Evolutionary conservation across 92 coral and sea anemone genomes (phyloP).

Genomic region (Parazoanthus darwini): DNA sequence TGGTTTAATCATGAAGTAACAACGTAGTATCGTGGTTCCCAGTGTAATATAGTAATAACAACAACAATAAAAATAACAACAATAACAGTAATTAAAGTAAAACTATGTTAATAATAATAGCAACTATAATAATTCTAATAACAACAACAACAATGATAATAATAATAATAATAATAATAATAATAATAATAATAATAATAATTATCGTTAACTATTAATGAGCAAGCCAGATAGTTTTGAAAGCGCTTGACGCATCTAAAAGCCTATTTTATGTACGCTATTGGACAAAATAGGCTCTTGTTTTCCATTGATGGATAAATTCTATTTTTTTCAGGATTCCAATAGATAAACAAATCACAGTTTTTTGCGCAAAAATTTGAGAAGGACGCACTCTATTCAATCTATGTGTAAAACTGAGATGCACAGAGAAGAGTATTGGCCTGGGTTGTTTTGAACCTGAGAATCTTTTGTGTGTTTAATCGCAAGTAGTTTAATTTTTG

Average conservation of each 20-base stretch:
- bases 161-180: background rate
- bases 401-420: background rate
- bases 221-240: background rate
- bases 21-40: no score
- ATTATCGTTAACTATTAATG: background rate
- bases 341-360: background rate
- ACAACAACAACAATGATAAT: background rate
- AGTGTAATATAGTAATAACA: no score
- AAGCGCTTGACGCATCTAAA: background rate
- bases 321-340: background rate
- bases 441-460: background rate
- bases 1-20: no score
- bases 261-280: background rate
- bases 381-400: background rate
- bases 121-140: background rate
- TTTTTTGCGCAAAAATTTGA: background rate
- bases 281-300: background rate
- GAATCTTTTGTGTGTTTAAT: background rate
- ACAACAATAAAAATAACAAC: no score
- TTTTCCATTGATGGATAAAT: background rate
- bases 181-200: background rate
- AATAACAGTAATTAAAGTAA: no score
- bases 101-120: no score
- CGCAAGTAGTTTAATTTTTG: no score
- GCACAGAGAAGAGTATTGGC: background rate